Evolutionary conservation across 2,113 vertebrate species (phyloP).

Genomic region (Pristiophorus japonicus): DNA sequence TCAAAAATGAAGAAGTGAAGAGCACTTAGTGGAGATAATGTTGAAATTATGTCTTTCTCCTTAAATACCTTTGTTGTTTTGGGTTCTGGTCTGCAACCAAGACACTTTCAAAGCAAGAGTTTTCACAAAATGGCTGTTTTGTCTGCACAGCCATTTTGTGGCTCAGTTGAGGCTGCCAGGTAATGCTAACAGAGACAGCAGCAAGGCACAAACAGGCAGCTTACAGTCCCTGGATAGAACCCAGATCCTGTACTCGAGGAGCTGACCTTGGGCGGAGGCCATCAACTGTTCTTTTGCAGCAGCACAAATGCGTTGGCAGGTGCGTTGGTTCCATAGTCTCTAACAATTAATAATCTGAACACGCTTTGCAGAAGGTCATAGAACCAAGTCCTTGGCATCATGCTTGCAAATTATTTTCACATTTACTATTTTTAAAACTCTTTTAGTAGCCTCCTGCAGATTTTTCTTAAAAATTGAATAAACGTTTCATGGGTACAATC

Average conservation of each 20-base stretch:
- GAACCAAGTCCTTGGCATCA: background rate
- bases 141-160: constrained; percentile 66
- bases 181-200: constrained; percentile 55
- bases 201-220: constrained; percentile 52
- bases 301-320: constrained; percentile 56
- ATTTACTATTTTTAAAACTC: constrained; percentile 12
- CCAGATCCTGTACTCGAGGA: constrained; percentile 57
- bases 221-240: constrained; percentile 55
- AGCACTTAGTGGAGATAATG: background rate
- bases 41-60: background rate
- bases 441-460: background rate
- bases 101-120: background rate
- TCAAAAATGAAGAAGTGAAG: background rate
- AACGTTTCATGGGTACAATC: background rate
- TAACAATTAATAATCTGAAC: constrained; percentile 28
- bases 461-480: background rate
- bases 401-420: background rate
- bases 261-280: constrained; percentile 65
- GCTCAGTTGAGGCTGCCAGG: constrained; percentile 59
- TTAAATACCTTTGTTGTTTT: background rate
- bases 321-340: background rate
- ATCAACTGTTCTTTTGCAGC: constrained; percentile 63
- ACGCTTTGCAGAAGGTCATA: constrained; percentile 2
- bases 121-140: constrained; percentile 67
- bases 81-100: background rate